Percentiles rank a stretch among this genome's conserved stretches.
Evolutionary conservation across 2,113 vertebrate species (phyloP).

Genomic region (Mixornis gularis): DNA sequence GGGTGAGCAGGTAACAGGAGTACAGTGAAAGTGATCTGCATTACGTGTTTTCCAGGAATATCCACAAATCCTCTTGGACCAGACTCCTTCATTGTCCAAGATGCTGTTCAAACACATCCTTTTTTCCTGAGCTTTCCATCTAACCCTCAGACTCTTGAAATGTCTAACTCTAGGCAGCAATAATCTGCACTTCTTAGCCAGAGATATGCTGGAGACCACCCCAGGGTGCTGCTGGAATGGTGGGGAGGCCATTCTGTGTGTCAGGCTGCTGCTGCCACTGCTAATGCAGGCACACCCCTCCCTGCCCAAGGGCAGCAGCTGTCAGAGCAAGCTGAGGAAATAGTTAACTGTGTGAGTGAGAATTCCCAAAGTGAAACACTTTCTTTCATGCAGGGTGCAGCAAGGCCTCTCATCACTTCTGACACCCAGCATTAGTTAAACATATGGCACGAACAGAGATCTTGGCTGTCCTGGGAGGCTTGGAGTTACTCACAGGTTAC

Average conservation of each 20-base stretch:
- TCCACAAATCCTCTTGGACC: not conserved
- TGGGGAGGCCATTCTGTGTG: not conserved
- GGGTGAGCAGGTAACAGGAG: not conserved
- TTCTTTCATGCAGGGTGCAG: not conserved
- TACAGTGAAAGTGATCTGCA: not conserved
- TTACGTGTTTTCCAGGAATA: not conserved
- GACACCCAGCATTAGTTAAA: not conserved
- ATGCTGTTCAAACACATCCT: not conserved
- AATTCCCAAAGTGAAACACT: not conserved
- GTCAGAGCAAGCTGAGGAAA: not conserved
- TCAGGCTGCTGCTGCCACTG: not conserved
- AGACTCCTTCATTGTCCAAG: not conserved
- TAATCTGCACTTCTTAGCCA: not conserved
- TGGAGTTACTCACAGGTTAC: not conserved
- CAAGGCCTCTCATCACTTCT: not conserved
- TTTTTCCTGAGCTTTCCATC: not conserved
- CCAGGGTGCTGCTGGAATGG: not conserved
- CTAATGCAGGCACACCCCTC: not conserved
- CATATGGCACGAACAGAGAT: not conserved
- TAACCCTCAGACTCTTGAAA: not conserved
- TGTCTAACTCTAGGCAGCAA: not conserved
- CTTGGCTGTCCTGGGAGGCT: not conserved
- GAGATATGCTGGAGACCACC: not conserved
- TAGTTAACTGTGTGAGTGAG: not conserved
- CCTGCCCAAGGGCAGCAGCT: not conserved